Conservation (phyloP, 2,888 invertebrate genomes). For the Ditula angustiorana region DNA sequence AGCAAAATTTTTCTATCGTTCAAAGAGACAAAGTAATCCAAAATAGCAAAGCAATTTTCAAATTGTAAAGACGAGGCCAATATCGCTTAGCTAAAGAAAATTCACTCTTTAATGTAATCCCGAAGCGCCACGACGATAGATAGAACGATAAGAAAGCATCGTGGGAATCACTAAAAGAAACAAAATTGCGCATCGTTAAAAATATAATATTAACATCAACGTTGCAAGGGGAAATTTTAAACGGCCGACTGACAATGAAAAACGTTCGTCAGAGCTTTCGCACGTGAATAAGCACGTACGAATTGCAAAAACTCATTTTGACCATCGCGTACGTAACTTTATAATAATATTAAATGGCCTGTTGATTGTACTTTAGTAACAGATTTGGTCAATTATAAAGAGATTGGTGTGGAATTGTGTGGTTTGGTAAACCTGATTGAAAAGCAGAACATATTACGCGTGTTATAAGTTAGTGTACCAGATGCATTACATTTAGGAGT, state of each 20-base stretch:
- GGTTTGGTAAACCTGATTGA: background rate
- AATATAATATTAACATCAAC: slow-evolving; percentile 45
- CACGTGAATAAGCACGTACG: slow-evolving; percentile 71
- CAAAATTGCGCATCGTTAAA: slow-evolving; percentile 38
- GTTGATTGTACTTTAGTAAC: slow-evolving; percentile 3
- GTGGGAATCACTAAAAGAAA: slow-evolving; percentile 37
- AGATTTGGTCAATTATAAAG: background rate
- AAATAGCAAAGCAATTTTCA: slow-evolving; percentile 24
- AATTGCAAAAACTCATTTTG: slow-evolving; percentile 65
- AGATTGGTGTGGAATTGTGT: background rate
- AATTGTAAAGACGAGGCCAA: slow-evolving; percentile 31
- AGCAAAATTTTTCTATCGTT: no score
- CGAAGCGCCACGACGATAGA: slow-evolving; percentile 44
- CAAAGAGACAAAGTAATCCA: no score
- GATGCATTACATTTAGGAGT: no score
- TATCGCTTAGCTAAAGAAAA: slow-evolving; percentile 41
- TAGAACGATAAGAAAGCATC: slow-evolving; percentile 40
- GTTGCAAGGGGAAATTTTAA: slow-evolving; percentile 55
- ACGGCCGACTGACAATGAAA: slow-evolving; percentile 65
- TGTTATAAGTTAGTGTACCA: no score
- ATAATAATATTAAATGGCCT: slow-evolving; percentile 1
- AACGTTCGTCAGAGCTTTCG: slow-evolving; percentile 70
- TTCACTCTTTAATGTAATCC: slow-evolving; percentile 43
- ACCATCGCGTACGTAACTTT: slow-evolving; percentile 51
- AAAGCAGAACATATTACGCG: no score